Base-by-base conservation (phyloP, 2,113 vertebrate species). In the Tychaedon coryphoeus region DNA sequence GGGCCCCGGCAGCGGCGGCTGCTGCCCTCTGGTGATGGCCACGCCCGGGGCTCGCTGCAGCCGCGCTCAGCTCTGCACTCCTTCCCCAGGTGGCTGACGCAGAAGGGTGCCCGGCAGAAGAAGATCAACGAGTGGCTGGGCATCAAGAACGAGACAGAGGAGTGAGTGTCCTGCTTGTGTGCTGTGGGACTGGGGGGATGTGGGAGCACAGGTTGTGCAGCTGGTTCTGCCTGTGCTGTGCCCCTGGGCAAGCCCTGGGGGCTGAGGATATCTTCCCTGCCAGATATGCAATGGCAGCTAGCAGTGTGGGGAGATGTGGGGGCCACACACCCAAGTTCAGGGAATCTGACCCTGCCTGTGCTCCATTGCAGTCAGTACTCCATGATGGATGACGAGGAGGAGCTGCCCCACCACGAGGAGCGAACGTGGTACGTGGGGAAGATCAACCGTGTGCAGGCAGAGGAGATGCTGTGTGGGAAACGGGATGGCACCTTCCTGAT, bases 101-200 rank as follows among this genome's bases (percentile, higher is more conserved):
- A 98, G 96, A 98, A 98, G 40, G 98, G 98, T 1, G 96, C 98
- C 71, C 97, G 98, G 31, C 98, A 98, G 97, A 98, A 98, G 97
- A 98, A 98, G 58, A 98, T 98, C 96, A 98, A 98, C 7, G 98
- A 98, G 86, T 98, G 98, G 98, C 26, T 98, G 90, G 98, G 98
- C 18, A 98, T 98, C 94, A 98, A 97, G 93, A 98, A 98, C 1
- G 98, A 98, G 82, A 96, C 97, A 0, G 98, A 98, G 86, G 98
- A 98, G 98, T 98, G 92, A 98, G 98, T 98, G 45, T 48, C 25
- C 43, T 8, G 20, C 31, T 36, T 0, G 1, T 1, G 22, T 1
- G 3, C 3, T 34, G 47, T 7, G 53, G 75, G 48, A 2, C 3
- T 22, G 3, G 16, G 14, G 31, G 50, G 40, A 38, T 42, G 70